Evolutionary conservation across 2,113 vertebrate species (phyloP).

Genomic region (Stigmatopora argus): DNA sequence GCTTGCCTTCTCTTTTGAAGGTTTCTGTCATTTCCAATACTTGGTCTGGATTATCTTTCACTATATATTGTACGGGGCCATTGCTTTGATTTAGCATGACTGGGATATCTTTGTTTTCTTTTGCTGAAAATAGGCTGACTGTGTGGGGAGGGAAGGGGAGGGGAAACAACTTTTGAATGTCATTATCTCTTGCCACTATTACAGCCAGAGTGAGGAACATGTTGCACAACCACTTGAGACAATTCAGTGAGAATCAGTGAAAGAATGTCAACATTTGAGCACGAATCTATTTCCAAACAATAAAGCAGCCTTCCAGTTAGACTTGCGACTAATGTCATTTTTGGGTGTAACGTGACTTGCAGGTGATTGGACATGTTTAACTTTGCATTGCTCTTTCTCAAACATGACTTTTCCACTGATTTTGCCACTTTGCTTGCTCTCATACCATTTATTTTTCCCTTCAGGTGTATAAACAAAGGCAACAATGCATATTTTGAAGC

Average conservation of each 20-base stretch:
- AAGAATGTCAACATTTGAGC: constrained; percentile 80
- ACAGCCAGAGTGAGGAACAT: constrained; percentile 68
- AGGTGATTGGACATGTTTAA: neutral
- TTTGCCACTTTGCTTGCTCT: too few species aligned
- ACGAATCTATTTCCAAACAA: constrained; percentile 82
- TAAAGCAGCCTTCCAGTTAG: constrained; percentile 81
- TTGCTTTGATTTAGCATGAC: constrained; percentile 73
- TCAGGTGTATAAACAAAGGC: too few species aligned
- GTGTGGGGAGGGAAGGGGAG: constrained; percentile 54
- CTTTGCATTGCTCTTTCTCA: too few species aligned
- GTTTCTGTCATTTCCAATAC: constrained; percentile 61
- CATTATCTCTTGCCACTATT: constrained; percentile 72
- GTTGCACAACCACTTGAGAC: constrained; percentile 74
- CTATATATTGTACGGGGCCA: constrained; percentile 51
- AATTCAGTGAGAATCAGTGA: constrained; percentile 69
- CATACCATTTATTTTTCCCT: too few species aligned
- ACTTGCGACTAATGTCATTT: constrained; percentile 58
- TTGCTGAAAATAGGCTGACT: constrained; percentile 63
- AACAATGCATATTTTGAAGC: too few species aligned
- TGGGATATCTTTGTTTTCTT: constrained; percentile 61
- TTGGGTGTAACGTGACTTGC: constrained; percentile 22
- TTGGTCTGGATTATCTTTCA: constrained; percentile 52
- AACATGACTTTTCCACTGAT: too few species aligned
- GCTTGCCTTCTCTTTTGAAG: constrained; percentile 68
- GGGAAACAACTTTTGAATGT: constrained; percentile 58